Evolutionary conservation across 2,888 invertebrate genomes (phyloP).

Genomic region (Eucriotettix oculatus): DNA sequence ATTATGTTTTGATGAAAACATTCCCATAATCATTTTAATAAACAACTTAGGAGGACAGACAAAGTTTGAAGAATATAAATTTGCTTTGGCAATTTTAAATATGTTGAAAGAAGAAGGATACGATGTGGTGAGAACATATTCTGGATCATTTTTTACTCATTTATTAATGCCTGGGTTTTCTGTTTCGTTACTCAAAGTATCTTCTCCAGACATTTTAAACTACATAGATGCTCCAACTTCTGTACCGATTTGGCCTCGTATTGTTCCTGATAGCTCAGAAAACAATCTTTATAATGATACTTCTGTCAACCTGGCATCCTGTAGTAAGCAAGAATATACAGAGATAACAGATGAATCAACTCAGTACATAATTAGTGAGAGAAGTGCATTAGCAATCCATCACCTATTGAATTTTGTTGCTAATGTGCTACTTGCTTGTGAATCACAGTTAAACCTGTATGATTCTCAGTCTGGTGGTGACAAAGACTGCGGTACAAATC

Average conservation of each 20-base stretch:
- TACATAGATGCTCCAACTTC: slow-evolving; percentile 40
- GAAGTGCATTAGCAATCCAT: background rate
- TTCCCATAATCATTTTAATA: slow-evolving; percentile 40
- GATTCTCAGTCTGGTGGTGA: slow-evolving; percentile 51
- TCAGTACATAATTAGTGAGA: slow-evolving; percentile 1
- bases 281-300: background rate
- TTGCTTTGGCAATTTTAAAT: slow-evolving; percentile 26
- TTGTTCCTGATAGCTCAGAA: slow-evolving; percentile 10
- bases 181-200: slow-evolving; percentile 46
- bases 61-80: slow-evolving; percentile 46
- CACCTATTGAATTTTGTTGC: slow-evolving; percentile 3
- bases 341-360: background rate
- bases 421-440: slow-evolving; percentile 22
- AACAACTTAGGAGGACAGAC: slow-evolving; percentile 67
- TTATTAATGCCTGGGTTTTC: slow-evolving; percentile 64
- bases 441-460: slow-evolving; percentile 24
- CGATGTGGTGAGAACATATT: slow-evolving; percentile 1
- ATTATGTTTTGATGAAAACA: background rate
- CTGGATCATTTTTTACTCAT: slow-evolving; percentile 43
- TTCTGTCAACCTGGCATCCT: background rate
- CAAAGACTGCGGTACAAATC: slow-evolving; percentile 57
- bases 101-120: slow-evolving; percentile 19
- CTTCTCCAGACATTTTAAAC: slow-evolving; percentile 27
- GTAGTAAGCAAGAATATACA: background rate
- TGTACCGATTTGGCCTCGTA: slow-evolving; percentile 40